Base-by-base conservation (phyloP, 37 sponge, comb jelly and placozoan species). In the Mnemiopsis leidyi region DNA sequence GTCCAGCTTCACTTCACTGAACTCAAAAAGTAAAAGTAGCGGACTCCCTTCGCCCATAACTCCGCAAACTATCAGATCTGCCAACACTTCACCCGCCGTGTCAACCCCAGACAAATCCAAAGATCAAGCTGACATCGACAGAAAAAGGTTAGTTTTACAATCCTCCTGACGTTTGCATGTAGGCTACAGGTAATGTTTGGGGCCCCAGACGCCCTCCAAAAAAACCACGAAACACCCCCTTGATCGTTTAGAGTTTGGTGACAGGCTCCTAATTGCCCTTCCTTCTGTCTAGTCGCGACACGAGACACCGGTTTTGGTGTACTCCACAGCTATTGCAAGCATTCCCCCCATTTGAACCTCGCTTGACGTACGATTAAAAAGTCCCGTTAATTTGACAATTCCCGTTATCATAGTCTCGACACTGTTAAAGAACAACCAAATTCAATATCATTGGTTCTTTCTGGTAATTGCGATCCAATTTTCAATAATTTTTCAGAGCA, bases 91-190 rank as follows among this genome's bases (percentile, higher is more conserved):
- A 13, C 61, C 61, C 5, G 9, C 61, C 13, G 61, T 48, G 61
- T 18, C 61, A 48, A 48, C 61, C 61, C 61, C 61, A 5, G 61
- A 48, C 61, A 48, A 48, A 48, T 5, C 13, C 5, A 5, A 5
- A 18, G 61, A 48, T 48, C 82, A 79, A 30, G 82, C 82, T 33
- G 82, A 79, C 1, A 33, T 79, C 82, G 82, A 79, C 36, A 23
- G 82, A 31, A 79, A 79, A 79, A 23, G 82, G 82, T 79, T 16
- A 21, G 82, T 79, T 3, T n/a, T n/a, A n/a, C n/a, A n/a, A n/a
- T n/a, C n/a, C n/a, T n/a, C n/a, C n/a, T n/a, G n/a, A n/a, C n/a
- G n/a, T n/a, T n/a, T n/a, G n/a, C n/a, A n/a, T n/a, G n/a, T n/a
- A n/a, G n/a, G n/a, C n/a, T n/a, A n/a, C n/a, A n/a, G n/a, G n/a